These are phyloP conservation scores for Monarcha castaneiventris DNA, from an alignment of 2,113 vertebrate species.

Conservation along the genomic window DNA sequence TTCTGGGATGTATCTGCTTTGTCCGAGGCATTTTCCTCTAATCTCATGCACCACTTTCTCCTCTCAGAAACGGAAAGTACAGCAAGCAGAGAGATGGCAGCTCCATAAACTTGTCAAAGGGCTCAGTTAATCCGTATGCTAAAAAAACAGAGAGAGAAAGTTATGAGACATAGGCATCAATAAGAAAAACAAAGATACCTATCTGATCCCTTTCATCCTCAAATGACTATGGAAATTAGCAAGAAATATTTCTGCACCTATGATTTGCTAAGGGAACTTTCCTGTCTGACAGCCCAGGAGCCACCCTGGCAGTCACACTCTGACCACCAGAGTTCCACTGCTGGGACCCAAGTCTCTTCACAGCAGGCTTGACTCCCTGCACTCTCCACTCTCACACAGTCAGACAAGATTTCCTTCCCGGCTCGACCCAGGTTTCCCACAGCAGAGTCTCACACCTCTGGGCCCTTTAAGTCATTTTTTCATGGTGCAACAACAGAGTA, in stretches of 20 bases:
- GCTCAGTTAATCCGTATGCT: conserved; percentile 76
- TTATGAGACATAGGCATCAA: not conserved
- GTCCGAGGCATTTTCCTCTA: conserved; percentile 94
- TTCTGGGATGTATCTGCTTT: conserved; percentile 97
- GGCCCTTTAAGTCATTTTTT: not conserved
- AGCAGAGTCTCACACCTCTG: not conserved
- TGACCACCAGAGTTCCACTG: not conserved
- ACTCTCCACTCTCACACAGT: not conserved
- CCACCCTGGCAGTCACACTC: not conserved
- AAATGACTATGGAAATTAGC: not conserved
- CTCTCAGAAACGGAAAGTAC: conserved; percentile 66
- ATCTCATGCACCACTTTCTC: conserved; percentile 63
- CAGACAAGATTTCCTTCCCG: not conserved
- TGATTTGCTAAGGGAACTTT: not conserved
- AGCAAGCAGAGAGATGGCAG: conserved; percentile 66
- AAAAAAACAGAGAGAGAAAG: not conserved
- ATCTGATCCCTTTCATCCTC: not conserved
- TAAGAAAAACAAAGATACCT: not conserved
- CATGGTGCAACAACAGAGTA: not conserved
- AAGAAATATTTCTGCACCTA: not conserved
- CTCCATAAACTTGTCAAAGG: conserved; percentile 75
- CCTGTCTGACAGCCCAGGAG: not conserved
- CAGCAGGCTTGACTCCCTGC: not conserved
- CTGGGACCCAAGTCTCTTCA: not conserved
- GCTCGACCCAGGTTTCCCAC: not conserved